Evolutionary conservation across 2,113 vertebrate genomes (phyloP), one percentile per base, ranked within the genome.

Genomic region (Ctenomys sociabilis): DNA sequence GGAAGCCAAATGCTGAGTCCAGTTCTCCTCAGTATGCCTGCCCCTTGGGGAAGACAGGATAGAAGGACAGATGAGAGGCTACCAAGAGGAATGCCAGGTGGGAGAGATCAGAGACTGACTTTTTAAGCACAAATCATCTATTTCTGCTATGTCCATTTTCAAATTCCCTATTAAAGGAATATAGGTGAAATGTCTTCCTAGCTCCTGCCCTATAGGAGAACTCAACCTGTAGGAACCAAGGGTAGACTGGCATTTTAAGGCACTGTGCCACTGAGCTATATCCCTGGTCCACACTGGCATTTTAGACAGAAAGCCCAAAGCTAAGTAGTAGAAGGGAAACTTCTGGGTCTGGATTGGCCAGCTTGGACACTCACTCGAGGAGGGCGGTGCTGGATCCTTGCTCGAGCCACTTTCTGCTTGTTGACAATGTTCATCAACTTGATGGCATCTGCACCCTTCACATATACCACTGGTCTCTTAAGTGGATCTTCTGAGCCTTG

Each of bases 391-490:
- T 99, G 99, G 88, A 99, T 99, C 95, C 99, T 98, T 22, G 99
- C 99, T 64, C 99, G 99, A 0, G 99, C 99, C 92, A 99, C 99
- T 97, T 99, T 99, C 99, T 99, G 99, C 97, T 99, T 99, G 98
- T 99, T 99, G 80, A 99, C 99, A 2, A 99, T 99, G 98, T 99
- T 99, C 99, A 99, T 99, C 54, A 99, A 97, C 97, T 99, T 99
- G 70, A 99, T 98, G 14, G 99, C 99, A n/a, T 99, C 99, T 26
- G 99, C 99, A n/a, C 99, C 99, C 97, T 99, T 99, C 97, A 99
- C 99, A 12, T 99, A 99, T 32, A 99, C 99, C 97, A 99, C 99
- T 0, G 99, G 99, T 92, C 99, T 99, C 98, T 99, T 99, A 96
- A 99, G 98, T 0, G 99, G 99, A 97, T 99, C 99, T 97, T 99